Base-by-base conservation (phyloP, 2,888 invertebrate genomes). In the Brachyopa scutellaris region DNA sequence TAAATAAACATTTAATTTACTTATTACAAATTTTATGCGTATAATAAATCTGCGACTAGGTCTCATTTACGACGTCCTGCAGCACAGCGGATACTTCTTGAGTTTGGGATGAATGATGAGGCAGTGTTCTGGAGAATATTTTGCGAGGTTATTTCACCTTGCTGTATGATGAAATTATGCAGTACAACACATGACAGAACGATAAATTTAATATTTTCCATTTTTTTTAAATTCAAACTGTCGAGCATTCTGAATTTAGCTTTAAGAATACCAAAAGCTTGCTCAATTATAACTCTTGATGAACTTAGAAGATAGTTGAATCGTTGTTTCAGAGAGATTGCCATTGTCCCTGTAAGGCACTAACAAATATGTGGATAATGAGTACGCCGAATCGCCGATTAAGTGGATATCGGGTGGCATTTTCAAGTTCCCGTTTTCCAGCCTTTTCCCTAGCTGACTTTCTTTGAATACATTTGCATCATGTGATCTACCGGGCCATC, bases 401-500 rank as follows among this genome's bases (percentile, higher is more conserved):
- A 42, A 13, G 11, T n/a, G n/a, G n/a, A n/a, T n/a, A n/a, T 42
- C 15, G 2, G 42, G 42, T 42, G 19, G 42, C 15, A 42, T 5
- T 9, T 8, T 31, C 13, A 57, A 2, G 13, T 8, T 38, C 38
- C 42, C 17, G 2, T 15, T 42, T 42, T 6, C 17, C 4, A 42
- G 42, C 11, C 11, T 2, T 17, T 42, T 42, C 11, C 42, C 42
- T 5, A 42, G 42, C n/a, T 42, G 8, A n/a, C 42, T 40, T 3
- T 15, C 26, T 1, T 9, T 38, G 29, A 9, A 61, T 5, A 45
- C 61, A n/a, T 29, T 36, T 9, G 29, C 26, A 31, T 61, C 31
- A 9, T 61, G 31, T n/a, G 42, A 13, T 26, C 45, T 21, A 4
- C 45, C 42, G 4, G 61, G 31, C 40, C 61, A 45, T 15, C 61